Evolutionary conservation across 2,888 invertebrate species (phyloP).

Genomic region (Meghimatium bilineatum): DNA sequence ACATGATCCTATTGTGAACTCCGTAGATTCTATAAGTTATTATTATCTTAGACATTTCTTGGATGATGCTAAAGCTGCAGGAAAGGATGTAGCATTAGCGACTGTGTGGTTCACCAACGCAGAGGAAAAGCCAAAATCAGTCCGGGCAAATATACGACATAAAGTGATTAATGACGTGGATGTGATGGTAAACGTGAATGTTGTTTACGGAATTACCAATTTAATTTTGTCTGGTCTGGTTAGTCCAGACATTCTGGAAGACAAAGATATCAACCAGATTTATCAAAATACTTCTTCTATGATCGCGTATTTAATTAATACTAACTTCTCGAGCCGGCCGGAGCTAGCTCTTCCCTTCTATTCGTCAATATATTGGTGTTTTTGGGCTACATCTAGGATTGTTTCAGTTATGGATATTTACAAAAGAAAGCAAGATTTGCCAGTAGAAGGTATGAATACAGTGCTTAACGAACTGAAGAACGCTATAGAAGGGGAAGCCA

Average conservation of each 20-base stretch:
- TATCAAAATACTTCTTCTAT: slow-evolving; percentile 5
- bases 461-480: neutral
- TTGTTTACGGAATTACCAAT: slow-evolving; percentile 64
- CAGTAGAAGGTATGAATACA: neutral
- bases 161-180: slow-evolving; percentile 65
- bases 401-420: neutral
- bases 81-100: slow-evolving; percentile 62
- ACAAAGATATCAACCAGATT: slow-evolving; percentile 31
- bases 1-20: slow-evolving; percentile 56
- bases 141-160: neutral
- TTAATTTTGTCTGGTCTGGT: slow-evolving; percentile 61
- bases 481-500: neutral
- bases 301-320: neutral
- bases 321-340: neutral
- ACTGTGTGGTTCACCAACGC: slow-evolving; percentile 63
- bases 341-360: neutral
- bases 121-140: neutral
- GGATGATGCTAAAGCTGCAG: slow-evolving; percentile 55
- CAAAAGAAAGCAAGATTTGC: neutral
- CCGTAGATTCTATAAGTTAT: slow-evolving; percentile 68
- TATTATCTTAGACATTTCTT: slow-evolving; percentile 66
- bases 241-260: slow-evolving; percentile 57
- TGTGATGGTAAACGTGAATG: slow-evolving; percentile 65
- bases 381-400: neutral
- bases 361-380: neutral